Percentiles rank a stretch among this genome's conserved stretches.
These are phyloP conservation scores for Araneus ventricosus DNA, from an alignment of 1,140 invertebrate species.

Conservation along the genomic window DNA sequence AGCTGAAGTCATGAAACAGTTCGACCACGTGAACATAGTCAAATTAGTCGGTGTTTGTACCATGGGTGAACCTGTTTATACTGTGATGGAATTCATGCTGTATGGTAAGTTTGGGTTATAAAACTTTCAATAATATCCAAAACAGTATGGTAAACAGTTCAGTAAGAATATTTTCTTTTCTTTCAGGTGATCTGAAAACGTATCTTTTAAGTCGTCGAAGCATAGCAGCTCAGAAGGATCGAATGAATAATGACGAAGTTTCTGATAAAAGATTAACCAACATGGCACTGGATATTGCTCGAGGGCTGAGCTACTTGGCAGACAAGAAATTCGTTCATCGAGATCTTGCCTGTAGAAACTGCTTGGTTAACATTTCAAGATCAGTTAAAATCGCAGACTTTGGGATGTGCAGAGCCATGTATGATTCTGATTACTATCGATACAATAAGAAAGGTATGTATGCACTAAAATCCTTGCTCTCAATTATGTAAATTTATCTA, in stretches of 20 bases:
- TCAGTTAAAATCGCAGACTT: slow-evolving; percentile 95
- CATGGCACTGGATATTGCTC: slow-evolving; percentile 92
- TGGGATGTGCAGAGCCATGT: slow-evolving; percentile 93
- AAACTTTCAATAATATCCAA: neutral
- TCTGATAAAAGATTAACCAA: slow-evolving; percentile 88
- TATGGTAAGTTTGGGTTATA: slow-evolving; percentile 83
- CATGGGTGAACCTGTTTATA: slow-evolving; percentile 90
- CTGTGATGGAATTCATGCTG: slow-evolving; percentile 96
- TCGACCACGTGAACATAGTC: slow-evolving; percentile 94
- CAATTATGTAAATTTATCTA: no score
- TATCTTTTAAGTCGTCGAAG: slow-evolving; percentile 91
- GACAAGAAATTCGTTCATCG: slow-evolving; percentile 90
- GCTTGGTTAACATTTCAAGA: slow-evolving; percentile 89
- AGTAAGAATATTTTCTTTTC: neutral
- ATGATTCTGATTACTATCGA: slow-evolving; percentile 92
- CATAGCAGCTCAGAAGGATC: slow-evolving; percentile 85
- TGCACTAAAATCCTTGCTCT: neutral
- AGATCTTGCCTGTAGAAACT: slow-evolving; percentile 93
- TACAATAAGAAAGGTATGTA: slow-evolving; percentile 88
- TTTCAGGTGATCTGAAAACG: slow-evolving; percentile 89
- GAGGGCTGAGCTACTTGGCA: slow-evolving; percentile 90
- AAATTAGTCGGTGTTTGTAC: slow-evolving; percentile 92
- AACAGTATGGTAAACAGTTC: neutral
- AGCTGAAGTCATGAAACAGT: slow-evolving; percentile 94
- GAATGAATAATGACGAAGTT: slow-evolving; percentile 86